Percentiles rank a stretch among this genome's conserved stretches.
Conservation (phyloP, 2,113 vertebrate species). For the Mesembrinibis cayennensis region DNA sequence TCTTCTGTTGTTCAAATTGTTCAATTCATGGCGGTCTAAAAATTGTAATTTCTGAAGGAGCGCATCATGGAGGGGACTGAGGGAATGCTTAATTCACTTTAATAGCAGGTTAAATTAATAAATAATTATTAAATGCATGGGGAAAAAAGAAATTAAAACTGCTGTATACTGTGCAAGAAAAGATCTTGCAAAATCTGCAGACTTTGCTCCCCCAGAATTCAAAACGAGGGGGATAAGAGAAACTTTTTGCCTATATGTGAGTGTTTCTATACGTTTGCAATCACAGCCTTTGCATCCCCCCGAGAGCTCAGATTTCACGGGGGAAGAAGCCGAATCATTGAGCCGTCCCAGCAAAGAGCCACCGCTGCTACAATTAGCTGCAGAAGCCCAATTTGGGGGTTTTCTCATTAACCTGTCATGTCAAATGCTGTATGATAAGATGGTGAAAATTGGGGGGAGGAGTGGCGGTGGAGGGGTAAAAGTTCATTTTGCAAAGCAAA, state of each 20-base stretch:
- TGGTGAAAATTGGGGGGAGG: slow-evolving; percentile 1
- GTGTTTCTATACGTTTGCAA: neutral
- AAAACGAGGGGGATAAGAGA: neutral
- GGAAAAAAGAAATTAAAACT: neutral
- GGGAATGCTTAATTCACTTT: neutral
- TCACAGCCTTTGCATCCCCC: slow-evolving; percentile 39
- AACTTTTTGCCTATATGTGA: neutral
- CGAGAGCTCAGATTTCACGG: slow-evolving; percentile 70
- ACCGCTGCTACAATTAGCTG: slow-evolving; percentile 73
- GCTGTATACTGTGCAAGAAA: too few species aligned
- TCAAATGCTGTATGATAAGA: slow-evolving; percentile 46
- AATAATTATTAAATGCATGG: neutral
- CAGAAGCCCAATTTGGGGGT: slow-evolving; percentile 67
- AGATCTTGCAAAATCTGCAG: neutral
- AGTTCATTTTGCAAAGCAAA: slow-evolving; percentile 66
- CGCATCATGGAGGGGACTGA: rapidly evolving
- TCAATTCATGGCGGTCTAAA: neutral
- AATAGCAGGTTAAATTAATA: neutral
- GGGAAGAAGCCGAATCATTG: slow-evolving; percentile 69
- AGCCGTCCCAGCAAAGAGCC: slow-evolving; percentile 67
- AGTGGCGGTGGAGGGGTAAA: slow-evolving; percentile 42
- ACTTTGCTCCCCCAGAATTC: neutral
- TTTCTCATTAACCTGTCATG: slow-evolving; percentile 75
- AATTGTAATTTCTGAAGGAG: neutral
- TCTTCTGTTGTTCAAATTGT: neutral